Conservation (phyloP, 2,113 vertebrate species). For the Picathartes gymnocephalus region DNA sequence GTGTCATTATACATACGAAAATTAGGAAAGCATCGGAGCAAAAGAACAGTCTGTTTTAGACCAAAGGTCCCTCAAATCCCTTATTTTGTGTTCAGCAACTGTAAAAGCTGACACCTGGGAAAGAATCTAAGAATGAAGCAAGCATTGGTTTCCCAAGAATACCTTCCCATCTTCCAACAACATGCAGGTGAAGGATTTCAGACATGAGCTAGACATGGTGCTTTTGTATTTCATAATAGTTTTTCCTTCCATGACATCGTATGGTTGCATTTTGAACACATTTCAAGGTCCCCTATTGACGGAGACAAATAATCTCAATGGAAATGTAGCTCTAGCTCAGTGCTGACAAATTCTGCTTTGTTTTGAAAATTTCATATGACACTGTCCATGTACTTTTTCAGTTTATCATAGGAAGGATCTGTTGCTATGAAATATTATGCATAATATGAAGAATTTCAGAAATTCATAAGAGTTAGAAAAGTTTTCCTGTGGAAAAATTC, state of each 20-base stretch:
- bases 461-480: not conserved
- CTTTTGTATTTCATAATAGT: not conserved
- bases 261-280: not conserved
- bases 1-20: not conserved
- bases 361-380: not conserved
- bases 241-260: not conserved
- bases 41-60: not conserved
- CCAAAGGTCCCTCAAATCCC: not conserved
- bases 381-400: not conserved
- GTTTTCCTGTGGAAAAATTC: not conserved
- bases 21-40: not conserved
- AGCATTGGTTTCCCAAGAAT: not conserved
- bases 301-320: not conserved
- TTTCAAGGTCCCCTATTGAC: not conserved
- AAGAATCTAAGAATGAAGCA: not conserved
- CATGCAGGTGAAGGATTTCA: not conserved
- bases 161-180: not conserved
- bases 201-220: not conserved
- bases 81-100: not conserved
- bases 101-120: not conserved
- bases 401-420: not conserved
- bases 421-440: not conserved
- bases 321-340: not conserved
- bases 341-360: not conserved
- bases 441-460: not conserved